Percentiles rank a stretch among this genome's conserved stretches.
phyloP scores from a whole-genome alignment of 2,113 vertebrate species.

The Trachemys scripta region DNA sequence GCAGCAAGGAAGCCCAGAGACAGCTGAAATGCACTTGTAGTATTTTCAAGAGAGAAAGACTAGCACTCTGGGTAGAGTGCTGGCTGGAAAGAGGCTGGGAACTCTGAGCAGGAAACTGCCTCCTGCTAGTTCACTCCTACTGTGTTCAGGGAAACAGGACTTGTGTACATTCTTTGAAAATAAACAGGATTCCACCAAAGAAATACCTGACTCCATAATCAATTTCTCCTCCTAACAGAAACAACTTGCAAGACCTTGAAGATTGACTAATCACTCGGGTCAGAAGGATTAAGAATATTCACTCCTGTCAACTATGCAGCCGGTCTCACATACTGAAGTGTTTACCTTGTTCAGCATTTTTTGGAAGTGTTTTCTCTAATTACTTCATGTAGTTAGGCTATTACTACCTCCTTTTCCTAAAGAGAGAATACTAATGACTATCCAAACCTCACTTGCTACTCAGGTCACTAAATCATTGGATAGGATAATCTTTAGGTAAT shows the following conservation, averaged over 20 bases:
- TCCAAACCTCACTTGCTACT: not conserved
- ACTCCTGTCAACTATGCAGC: not conserved
- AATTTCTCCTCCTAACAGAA: not conserved
- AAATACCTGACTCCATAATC: not conserved
- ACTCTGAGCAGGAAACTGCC: not conserved
- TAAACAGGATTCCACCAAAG: not conserved
- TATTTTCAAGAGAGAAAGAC: not conserved
- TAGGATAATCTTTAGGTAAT: conserved; percentile 49
- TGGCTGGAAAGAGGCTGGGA: not conserved
- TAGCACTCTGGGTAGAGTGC: not conserved
- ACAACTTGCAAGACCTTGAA: not conserved
- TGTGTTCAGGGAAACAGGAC: not conserved
- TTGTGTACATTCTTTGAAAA: not conserved
- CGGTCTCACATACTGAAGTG: not conserved
- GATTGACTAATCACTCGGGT: not conserved
- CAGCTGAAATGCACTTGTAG: not conserved
- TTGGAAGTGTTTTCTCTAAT: conserved; percentile 37
- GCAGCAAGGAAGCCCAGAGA: not conserved
- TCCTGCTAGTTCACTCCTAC: not conserved
- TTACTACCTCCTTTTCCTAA: conserved; percentile 18
- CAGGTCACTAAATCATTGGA: conserved; percentile 7
- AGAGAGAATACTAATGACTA: conserved; percentile 2
- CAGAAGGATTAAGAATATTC: not conserved
- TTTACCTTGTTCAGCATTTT: conserved; percentile 11
- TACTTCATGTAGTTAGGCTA: conserved; percentile 19